Conservation (phyloP, 2,888 invertebrate genomes). For the Plebejus anna region DNA sequence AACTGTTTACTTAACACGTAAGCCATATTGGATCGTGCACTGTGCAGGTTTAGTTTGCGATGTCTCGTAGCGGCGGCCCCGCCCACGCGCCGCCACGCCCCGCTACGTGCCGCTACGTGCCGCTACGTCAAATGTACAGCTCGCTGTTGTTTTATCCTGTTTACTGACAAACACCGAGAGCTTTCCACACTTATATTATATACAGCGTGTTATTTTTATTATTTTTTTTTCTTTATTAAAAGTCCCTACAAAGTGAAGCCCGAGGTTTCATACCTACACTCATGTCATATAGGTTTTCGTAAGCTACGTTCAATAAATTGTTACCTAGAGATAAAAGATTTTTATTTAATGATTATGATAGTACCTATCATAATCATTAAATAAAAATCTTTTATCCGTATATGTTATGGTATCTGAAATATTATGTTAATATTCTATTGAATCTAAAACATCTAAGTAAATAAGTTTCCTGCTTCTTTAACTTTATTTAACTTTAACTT, state of each 20-base stretch:
- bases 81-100: constrained; percentile 43
- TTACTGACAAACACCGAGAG: constrained; percentile 40
- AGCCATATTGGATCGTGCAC: constrained; percentile 26
- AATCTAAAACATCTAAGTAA: no score
- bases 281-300: no score
- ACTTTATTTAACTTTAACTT: no score
- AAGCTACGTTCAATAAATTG: no score
- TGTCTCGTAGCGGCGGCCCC: constrained; percentile 35
- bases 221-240: not conserved
- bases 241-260: not conserved
- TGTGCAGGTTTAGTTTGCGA: constrained; percentile 6
- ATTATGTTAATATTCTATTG: no score
- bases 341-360: no score
- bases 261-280: not conserved
- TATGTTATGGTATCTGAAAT: no score
- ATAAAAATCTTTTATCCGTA: no score
- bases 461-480: no score
- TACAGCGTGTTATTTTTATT: constrained; percentile 20
- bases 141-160: constrained; percentile 44
- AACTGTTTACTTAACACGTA: constrained; percentile 18
- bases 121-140: constrained; percentile 33
- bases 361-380: no score
- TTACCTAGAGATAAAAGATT: no score
- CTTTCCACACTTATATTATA: constrained; percentile 28
- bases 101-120: constrained; percentile 34